Conservation (phyloP, 2,888 invertebrate genomes). For the Anarsia innoxiella region DNA sequence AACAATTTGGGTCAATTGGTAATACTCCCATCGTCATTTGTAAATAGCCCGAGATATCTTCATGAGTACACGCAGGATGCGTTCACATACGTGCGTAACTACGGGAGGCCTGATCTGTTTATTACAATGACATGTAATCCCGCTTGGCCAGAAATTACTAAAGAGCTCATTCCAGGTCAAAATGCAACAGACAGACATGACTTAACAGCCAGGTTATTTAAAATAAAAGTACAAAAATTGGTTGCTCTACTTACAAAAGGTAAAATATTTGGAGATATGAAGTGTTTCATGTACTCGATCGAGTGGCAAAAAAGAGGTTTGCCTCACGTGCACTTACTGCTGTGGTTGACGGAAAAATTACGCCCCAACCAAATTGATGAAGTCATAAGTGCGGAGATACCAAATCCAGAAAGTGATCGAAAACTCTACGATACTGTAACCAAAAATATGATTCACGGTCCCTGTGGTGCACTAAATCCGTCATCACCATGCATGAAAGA, state of each 20-base stretch:
- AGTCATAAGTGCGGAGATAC: conserved; percentile 17
- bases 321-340: conserved; percentile 24
- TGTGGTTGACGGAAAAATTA: neutral
- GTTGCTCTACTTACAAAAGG: conserved; percentile 17
- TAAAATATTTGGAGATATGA: conserved; percentile 19
- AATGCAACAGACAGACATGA: conserved; percentile 31
- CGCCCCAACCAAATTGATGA: conserved; percentile 10
- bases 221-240: conserved; percentile 27
- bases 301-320: conserved; percentile 33
- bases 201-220: conserved; percentile 34
- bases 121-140: conserved; percentile 54
- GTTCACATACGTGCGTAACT: conserved; percentile 45
- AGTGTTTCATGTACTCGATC: conserved; percentile 22
- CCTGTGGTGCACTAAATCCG: conserved; percentile 15
- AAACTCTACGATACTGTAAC: conserved; percentile 15
- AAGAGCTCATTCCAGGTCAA: conserved; percentile 24
- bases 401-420: too few relatives aligned
- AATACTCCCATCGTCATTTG: conserved; percentile 36
- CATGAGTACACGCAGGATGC: conserved; percentile 44
- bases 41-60: conserved; percentile 19
- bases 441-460: conserved; percentile 19
- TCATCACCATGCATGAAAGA: conserved; percentile 17
- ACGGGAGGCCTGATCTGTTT: conserved; percentile 49
- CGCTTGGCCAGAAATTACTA: conserved; percentile 39
- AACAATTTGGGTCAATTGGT: conserved; percentile 26